These are phyloP conservation scores for Emydocephalus ijimae DNA, from an alignment of 2,113 vertebrate genomes.

Conservation along the genomic window DNA sequence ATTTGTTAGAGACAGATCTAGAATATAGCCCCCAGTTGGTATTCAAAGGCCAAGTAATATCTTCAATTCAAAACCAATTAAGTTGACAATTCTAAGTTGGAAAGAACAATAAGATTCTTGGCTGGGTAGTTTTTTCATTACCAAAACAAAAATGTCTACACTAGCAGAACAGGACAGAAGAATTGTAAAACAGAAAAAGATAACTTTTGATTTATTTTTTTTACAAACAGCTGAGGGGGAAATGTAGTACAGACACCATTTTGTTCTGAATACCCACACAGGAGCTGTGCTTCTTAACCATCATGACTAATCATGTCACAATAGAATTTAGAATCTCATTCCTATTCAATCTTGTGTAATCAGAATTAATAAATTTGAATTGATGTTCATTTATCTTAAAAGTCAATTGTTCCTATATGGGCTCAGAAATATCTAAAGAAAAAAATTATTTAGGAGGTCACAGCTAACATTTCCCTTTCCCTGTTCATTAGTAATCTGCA, in stretches of 20 bases:
- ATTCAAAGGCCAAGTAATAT: background rate
- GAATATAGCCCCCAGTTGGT: background rate
- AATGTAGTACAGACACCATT: constrained; percentile 28
- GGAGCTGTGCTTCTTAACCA: background rate
- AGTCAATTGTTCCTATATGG: background rate
- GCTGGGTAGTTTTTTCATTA: too few relatives aligned
- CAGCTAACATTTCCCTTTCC: background rate
- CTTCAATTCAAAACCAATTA: background rate
- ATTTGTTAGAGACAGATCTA: background rate
- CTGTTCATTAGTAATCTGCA: constrained; percentile 1
- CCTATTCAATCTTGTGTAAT: constrained; percentile 5
- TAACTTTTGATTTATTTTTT: constrained; percentile 23
- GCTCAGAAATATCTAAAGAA: constrained; percentile 5
- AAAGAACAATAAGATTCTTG: too few relatives aligned
- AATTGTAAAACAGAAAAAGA: background rate
- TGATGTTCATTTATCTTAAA: background rate
- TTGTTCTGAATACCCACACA: constrained; percentile 24
- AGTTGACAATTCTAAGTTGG: background rate
- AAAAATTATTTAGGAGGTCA: background rate
- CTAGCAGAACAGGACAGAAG: background rate
- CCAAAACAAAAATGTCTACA: background rate
- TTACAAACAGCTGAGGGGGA: background rate
- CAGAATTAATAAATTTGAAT: background rate
- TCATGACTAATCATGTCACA: constrained; percentile 23
- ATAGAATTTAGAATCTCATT: background rate